These are phyloP conservation scores for Baronia brevicornis DNA, from an alignment of 2,888 invertebrate genomes.

Conservation along the genomic window DNA sequence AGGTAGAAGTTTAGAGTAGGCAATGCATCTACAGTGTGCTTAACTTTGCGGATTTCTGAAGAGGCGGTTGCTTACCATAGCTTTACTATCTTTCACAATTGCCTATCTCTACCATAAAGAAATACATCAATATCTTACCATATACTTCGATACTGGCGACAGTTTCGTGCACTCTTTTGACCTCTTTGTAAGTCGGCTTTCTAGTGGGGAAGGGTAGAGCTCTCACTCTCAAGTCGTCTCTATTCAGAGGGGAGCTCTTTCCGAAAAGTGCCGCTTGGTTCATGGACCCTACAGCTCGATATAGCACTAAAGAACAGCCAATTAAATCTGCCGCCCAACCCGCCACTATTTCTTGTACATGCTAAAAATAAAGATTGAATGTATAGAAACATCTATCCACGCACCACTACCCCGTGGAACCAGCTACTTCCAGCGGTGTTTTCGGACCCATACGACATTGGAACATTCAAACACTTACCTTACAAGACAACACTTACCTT, in stretches of 20 bases:
- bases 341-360: constrained; percentile 82
- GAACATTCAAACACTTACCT: constrained; percentile 11
- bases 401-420: no score
- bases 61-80: neutral
- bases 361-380: constrained; percentile 65
- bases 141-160: constrained; percentile 80
- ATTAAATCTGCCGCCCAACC: constrained; percentile 80
- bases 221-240: constrained; percentile 77
- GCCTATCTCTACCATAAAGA: no score
- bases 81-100: neutral
- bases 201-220: constrained; percentile 88
- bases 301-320: constrained; percentile 82
- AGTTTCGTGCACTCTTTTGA: constrained; percentile 82
- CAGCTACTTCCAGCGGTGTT: no score
- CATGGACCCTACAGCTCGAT: constrained; percentile 83
- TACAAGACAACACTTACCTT: no score
- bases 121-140: constrained; percentile 72
- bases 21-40: no score
- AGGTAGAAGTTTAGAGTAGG: neutral
- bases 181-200: constrained; percentile 87
- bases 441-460: no score
- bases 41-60: neutral
- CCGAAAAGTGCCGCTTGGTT: constrained; percentile 86
- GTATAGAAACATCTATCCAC: constrained; percentile 12
- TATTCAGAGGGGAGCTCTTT: constrained; percentile 79